Conservation (phyloP, 2,888 invertebrate species). For the Mythimna loreyi region DNA sequence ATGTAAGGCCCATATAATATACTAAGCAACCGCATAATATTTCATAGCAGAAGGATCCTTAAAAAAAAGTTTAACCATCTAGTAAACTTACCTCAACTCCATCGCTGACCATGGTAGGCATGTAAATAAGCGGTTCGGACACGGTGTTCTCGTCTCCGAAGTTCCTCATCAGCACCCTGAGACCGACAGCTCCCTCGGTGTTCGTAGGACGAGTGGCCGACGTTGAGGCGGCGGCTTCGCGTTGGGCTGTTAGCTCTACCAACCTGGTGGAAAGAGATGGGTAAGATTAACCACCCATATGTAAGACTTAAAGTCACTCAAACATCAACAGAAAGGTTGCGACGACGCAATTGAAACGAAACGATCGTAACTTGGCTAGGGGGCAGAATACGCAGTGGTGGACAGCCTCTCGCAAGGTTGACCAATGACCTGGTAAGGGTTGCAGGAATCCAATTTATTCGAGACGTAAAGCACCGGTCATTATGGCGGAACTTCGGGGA, state of each 20-base stretch:
- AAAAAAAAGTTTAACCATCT: background rate
- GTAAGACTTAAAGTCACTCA: too few species aligned
- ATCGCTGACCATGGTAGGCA: slow-evolving; percentile 89
- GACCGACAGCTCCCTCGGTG: slow-evolving; percentile 80
- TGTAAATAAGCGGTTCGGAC: slow-evolving; percentile 88
- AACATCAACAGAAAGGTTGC: too few species aligned
- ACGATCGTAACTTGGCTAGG: too few species aligned
- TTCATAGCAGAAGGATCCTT: background rate
- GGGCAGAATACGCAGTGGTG: too few species aligned
- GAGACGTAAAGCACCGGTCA: too few species aligned
- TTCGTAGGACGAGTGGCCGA: slow-evolving; percentile 69
- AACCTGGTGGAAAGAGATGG: slow-evolving; percentile 73
- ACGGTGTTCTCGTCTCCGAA: slow-evolving; percentile 91
- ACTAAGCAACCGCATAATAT: too few species aligned
- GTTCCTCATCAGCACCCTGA: slow-evolving; percentile 91
- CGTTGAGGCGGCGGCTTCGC: slow-evolving; percentile 84
- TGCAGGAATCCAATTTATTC: too few species aligned
- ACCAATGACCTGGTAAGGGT: too few species aligned
- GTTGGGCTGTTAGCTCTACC: slow-evolving; percentile 88
- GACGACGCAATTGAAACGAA: too few species aligned
- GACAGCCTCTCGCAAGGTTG: too few species aligned
- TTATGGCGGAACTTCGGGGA: too few species aligned
- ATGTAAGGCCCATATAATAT: too few species aligned
- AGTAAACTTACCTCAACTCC: slow-evolving; percentile 81
- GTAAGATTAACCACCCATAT: background rate